Conservation (phyloP, 2,888 invertebrate genomes). For the Ischnus inquisitorius region DNA sequence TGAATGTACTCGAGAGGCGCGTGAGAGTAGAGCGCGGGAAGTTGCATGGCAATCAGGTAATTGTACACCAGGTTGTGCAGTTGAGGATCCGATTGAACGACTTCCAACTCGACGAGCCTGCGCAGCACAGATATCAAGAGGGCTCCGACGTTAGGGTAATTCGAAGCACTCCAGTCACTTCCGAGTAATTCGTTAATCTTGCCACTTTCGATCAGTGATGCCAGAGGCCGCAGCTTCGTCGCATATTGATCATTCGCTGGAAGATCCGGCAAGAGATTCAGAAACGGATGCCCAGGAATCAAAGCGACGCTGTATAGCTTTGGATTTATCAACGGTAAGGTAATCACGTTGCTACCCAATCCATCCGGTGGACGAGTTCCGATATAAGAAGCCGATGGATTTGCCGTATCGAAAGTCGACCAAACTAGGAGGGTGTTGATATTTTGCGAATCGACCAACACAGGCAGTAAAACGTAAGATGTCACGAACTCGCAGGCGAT, state of each 20-base stretch:
- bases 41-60: constrained; percentile 60
- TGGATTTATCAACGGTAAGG: constrained; percentile 70
- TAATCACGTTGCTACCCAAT: constrained; percentile 9
- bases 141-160: constrained; percentile 68
- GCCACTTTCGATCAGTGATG: constrained; percentile 27
- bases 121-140: constrained; percentile 66
- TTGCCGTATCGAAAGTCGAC: constrained; percentile 55
- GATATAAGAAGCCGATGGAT: constrained; percentile 31
- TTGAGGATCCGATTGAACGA: constrained; percentile 30
- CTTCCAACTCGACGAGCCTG: constrained; percentile 42
- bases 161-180: constrained; percentile 53
- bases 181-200: constrained; percentile 62
- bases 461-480: constrained; percentile 65
- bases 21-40: constrained; percentile 42
- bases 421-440: constrained; percentile 61
- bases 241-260: neutral
- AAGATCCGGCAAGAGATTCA: constrained; percentile 65
- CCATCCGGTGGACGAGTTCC: constrained; percentile 13
- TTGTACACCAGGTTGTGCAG: constrained; percentile 46
- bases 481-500: constrained; percentile 64
- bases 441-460: constrained; percentile 43
- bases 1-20: constrained; percentile 23
- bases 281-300: constrained; percentile 64
- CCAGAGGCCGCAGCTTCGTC: constrained; percentile 50
- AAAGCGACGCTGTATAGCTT: constrained; percentile 62